Percentiles rank a stretch among this genome's conserved stretches.
These are phyloP conservation scores for Phallusia fumigata DNA, from an alignment of 23 tunicate genomes.

Conservation along the genomic window DNA sequence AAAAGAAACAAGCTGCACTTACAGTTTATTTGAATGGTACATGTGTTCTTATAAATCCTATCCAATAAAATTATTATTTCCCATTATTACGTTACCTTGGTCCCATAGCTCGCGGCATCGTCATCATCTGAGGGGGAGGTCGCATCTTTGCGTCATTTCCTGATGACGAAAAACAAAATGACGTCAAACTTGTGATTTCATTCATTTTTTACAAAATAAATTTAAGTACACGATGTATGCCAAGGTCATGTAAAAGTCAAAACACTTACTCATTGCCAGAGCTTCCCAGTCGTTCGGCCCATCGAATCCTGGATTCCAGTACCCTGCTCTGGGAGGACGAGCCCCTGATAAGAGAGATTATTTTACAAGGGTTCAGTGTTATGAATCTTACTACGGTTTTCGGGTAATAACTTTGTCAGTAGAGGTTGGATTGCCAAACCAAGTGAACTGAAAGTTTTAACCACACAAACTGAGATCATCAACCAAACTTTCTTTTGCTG, in stretches of 20 bases:
- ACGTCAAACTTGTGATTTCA: neutral
- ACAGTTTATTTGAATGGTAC: too few species aligned
- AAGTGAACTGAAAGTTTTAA: too few species aligned
- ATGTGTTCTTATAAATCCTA: too few species aligned
- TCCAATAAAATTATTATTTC: too few species aligned
- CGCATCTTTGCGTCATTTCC: slow-evolving; percentile 17
- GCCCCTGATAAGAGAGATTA: neutral
- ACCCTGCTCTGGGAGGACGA: slow-evolving; percentile 12
- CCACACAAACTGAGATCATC: too few species aligned
- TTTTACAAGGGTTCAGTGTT: too few species aligned
- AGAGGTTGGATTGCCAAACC: too few species aligned
- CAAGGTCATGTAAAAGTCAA: neutral
- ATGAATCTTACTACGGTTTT: too few species aligned
- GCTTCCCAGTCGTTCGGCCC: slow-evolving; percentile 18
- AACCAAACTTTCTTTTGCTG: too few species aligned
- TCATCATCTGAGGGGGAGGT: slow-evolving; percentile 2
- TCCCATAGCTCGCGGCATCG: neutral
- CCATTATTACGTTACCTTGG: too few species aligned
- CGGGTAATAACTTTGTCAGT: too few species aligned
- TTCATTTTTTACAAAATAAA: neutral
- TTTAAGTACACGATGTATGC: neutral
- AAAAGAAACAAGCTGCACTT: too few species aligned
- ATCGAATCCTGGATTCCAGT: slow-evolving; percentile 41
- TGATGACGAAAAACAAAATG: neutral
- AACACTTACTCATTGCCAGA: slow-evolving; percentile 21